Evolutionary conservation across 2,888 invertebrate genomes (phyloP), one percentile per base, ranked within the genome.

Genomic region (Heliconius charithonia): DNA sequence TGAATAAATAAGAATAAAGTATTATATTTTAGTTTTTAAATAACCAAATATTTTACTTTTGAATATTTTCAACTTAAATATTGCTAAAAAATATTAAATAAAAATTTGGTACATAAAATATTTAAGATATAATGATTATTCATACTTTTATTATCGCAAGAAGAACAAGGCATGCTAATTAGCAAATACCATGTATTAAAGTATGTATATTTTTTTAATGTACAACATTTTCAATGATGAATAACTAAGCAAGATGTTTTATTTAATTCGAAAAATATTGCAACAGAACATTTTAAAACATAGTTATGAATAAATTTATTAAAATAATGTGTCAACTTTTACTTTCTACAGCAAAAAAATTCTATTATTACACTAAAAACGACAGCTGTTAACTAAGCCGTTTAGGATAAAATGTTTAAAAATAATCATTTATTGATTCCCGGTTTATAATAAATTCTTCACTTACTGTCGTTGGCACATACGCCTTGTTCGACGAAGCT

Each of bases 401-500:
- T 66, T 32, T 19, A 41, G 16, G 10, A 51, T 27, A 56, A 67
- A 67, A 32, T 32, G n/a, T 59, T 32, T 29, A 59, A 32, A 72
- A 72, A 72, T 72, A 72, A 71, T 27, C 27, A 59, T 7, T n/a
- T 69, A 69, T 69, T 69, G 69, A 41, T 69, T 45, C 41, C 27
- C 25, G 41, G 7, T 27, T 69, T 67, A 62, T 67, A 69, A 37
- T 73, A 66, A 69, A 77, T 71, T 77, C 12, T 29, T 77, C 56
- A 77, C 71, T 71, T 79, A 96, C 96, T 88, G 93, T 93, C 37
- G 99, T 98, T 69, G 99, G 98, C 84, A 96, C 96, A 91, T 99
- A 99, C 2, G 98, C 98, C 90, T 96, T 96, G 87, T 97, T 96
- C 56, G 96, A 95, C 79, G 95, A 95, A 73, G 98, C 97, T 87